Evolutionary conservation across 2,888 invertebrate species (phyloP), one percentile per base, ranked within the genome.

Genomic region (Hirtodrosophila cameraria): DNA sequence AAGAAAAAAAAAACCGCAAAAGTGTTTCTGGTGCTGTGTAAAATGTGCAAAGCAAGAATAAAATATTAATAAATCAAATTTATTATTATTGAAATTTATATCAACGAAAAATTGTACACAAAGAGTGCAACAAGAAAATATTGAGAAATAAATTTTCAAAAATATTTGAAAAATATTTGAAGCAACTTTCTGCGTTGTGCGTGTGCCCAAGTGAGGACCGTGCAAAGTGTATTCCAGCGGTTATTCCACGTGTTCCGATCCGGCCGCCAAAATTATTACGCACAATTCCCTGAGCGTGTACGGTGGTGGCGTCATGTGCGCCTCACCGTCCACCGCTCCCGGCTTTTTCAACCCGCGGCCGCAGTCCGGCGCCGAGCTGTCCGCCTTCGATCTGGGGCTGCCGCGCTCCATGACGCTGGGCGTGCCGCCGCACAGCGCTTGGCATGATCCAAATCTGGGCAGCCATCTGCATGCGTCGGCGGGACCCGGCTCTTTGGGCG

Each of bases 371-470:
- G 89, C 90, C 41, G 91, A 91, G 74, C 81, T 91, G 61, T 90
- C 90, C 60, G 89, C 91, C 72, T 89, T 91, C 75, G 91, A 91
- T 80, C 83, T 92, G 66, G 91, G 91, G 30, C 91, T 91, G 68
- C 90, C 92, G 57, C 89, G 92, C 33, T 90, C 90, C 68, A 93
- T 93, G 93, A 92, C 93, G 69, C 89, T 93, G 76, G 93, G 93
- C 75, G 93, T 93, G 74, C 92, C 92, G 83, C 93, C 93, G 82
- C 91, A 90, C 45, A 90, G 90, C 43, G 90, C 91, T 64, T 93
- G 93, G 93, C 92, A 93, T 70, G 93, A 93, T 90, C 92, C 94
- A 42, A 91, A 89, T 61, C 71, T 91, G 45, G 89, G 89, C 49
- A 88, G 90, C 45, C 91, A 91, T 77, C 84, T 90, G 81, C 91